Evolutionary conservation across 2,797 vertebrate genomes (phyloP), one percentile per base, ranked within the genome.

Genomic region (Karalla daura): DNA sequence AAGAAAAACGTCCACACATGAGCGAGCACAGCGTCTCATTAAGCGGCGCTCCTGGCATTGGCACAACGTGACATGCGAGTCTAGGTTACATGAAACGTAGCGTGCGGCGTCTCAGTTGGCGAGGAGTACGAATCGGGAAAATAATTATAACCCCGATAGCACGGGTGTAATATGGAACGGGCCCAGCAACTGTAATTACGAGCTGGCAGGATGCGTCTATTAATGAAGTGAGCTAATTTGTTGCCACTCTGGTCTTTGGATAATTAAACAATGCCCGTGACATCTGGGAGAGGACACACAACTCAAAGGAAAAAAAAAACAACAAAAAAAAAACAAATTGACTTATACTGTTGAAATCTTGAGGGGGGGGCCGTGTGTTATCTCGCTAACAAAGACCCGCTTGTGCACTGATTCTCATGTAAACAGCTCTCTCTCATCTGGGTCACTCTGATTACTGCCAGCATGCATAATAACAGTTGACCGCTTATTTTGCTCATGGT

Each of bases 171-270:
- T 67, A 71, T 77, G 78, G 70, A 89, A 83, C 73, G 70, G 80
- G 63, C 74, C 76, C 78, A 86, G 70, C 46, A 81, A 86, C 52
- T 63, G 71, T 84, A 78, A 88, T 88, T 79, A 85, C 66, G 68
- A 69, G 69, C 73, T 81, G 66, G 84, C 72, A 61, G 60, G 72
- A 78, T 71, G 62, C 35, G 46, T 70, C 46, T 68, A 54, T 67
- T 84, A 86, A 87, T 83, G 63, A 70, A 80, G 71, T 47, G 41
- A 79, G 72, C 47, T 83, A 74, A 85, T 85, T 53, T 80, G 70
- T 74, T 81, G 70, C 83, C 54, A 67, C 60, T 59, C 21, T 51
- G 55, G 47, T 76, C 66, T 67, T 74, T 70, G 66, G 68, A 47
- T 78, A 45, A 66, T 75, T 49, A 68, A 80, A 83, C 52, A 66